Evolutionary conservation across 2,113 vertebrate genomes (phyloP).

Genomic region (Ceyx cyanopectus): DNA sequence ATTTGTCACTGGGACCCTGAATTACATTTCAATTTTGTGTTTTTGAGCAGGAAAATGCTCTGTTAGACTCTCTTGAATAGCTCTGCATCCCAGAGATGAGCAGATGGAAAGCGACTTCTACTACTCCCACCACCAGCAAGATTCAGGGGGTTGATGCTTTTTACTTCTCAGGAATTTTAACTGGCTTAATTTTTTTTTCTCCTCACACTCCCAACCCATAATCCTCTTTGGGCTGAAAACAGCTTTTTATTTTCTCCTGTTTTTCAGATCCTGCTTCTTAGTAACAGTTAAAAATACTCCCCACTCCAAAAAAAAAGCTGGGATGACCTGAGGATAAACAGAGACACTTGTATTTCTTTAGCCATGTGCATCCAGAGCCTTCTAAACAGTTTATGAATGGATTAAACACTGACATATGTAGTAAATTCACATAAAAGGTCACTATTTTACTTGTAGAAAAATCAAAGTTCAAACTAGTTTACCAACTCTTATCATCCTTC

Average conservation of each 20-base stretch:
- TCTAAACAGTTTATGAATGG: neutral
- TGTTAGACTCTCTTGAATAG: neutral
- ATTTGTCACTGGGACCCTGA: neutral
- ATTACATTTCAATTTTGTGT: neutral
- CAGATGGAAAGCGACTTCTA: slow-evolving; percentile 45
- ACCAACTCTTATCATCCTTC: neutral
- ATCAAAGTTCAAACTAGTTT: neutral
- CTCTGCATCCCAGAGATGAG: neutral
- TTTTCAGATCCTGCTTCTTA: neutral
- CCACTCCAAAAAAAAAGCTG: neutral
- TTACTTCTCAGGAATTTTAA: slow-evolving; percentile 35
- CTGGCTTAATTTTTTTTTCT: neutral
- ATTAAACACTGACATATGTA: neutral
- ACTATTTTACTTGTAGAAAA: neutral
- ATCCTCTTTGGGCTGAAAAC: neutral
- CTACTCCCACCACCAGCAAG: slow-evolving; percentile 18
- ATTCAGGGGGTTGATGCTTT: neutral
- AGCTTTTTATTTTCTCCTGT: neutral
- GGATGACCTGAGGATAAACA: neutral
- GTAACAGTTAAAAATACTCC: neutral
- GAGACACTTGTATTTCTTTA: neutral
- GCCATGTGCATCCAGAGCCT: neutral
- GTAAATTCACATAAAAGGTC: neutral
- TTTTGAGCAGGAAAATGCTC: neutral
- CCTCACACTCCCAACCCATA: neutral